These are phyloP conservation scores for Nephrocerus scutellatus DNA, from an alignment of 2,888 invertebrate genomes.

Conservation along the genomic window DNA sequence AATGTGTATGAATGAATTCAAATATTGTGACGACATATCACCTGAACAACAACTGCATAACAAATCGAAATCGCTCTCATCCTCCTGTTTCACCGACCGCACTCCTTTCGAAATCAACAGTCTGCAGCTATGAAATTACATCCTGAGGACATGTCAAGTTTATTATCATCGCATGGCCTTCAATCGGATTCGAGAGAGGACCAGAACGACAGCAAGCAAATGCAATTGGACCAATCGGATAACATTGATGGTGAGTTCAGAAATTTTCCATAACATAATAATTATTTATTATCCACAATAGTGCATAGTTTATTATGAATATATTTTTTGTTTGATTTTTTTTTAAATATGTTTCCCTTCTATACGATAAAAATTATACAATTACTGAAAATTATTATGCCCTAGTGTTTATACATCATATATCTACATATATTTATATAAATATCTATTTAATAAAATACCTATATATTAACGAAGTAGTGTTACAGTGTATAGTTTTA, in stretches of 20 bases:
- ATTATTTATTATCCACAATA: not conserved
- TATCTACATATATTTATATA: not conserved
- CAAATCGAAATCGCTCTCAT: not conserved
- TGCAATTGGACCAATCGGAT: conserved; percentile 64
- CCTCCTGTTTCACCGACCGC: conserved; percentile 4
- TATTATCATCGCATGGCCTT: conserved; percentile 57
- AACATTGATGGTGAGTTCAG: conserved; percentile 66
- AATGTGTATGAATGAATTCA: conserved; percentile 7
- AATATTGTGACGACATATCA: too few relatives aligned
- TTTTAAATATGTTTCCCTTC: conserved; percentile 5
- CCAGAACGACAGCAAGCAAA: conserved; percentile 50
- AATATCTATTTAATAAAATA: conserved; percentile 2
- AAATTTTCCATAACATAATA: conserved; percentile 5
- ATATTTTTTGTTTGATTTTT: conserved; percentile 1
- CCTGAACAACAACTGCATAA: conserved; percentile 6
- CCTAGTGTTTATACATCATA: not conserved
- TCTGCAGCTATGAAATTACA: conserved; percentile 43
- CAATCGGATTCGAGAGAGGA: conserved; percentile 52
- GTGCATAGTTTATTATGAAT: not conserved
- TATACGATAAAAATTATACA: conserved; percentile 12
- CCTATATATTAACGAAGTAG: conserved; percentile 19
- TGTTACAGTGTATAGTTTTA: conserved; percentile 27
- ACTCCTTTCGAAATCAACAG: conserved; percentile 17
- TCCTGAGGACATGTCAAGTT: conserved; percentile 57
- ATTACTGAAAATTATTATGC: too few relatives aligned